These are phyloP conservation scores for Neolamprologus caudopunctatus DNA, from an alignment of 2,113 vertebrate species.

Conservation along the genomic window DNA sequence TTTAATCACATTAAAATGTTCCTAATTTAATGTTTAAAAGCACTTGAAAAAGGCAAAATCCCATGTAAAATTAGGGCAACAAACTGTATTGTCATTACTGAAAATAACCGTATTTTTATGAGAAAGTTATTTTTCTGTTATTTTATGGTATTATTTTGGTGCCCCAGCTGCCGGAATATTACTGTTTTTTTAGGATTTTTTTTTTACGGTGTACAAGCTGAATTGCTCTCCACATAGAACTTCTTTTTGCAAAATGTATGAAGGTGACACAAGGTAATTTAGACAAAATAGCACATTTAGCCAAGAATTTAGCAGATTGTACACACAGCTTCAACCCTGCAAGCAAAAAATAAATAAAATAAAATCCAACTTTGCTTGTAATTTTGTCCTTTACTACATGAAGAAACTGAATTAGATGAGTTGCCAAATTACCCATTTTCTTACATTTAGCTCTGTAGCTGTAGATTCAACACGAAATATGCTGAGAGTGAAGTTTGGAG, in stretches of 20 bases:
- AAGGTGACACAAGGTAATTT: slow-evolving; percentile 20
- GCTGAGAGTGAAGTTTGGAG: slow-evolving; percentile 30
- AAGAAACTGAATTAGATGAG: not conserved
- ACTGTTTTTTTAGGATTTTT: too few relatives aligned
- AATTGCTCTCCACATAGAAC: slow-evolving; percentile 9
- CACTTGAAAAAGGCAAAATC: too few relatives aligned
- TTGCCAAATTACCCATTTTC: slow-evolving; percentile 28
- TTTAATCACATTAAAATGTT: too few relatives aligned
- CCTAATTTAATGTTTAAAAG: too few relatives aligned
- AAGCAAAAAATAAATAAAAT: not conserved
- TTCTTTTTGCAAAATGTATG: not conserved
- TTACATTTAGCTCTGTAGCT: slow-evolving; percentile 4
- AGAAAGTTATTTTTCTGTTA: too few relatives aligned
- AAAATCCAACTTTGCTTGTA: not conserved
- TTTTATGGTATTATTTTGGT: too few relatives aligned
- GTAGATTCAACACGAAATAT: slow-evolving; percentile 18
- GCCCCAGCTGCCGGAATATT: too few relatives aligned
- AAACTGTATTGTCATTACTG: too few relatives aligned
- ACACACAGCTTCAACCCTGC: not conserved
- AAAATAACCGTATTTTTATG: too few relatives aligned
- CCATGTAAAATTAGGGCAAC: too few relatives aligned
- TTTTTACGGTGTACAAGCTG: not conserved
- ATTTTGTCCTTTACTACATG: not conserved
- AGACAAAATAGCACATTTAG: slow-evolving; percentile 9
- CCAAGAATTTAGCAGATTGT: slow-evolving; percentile 22